These are phyloP conservation scores for Caenorhabditis brenneri DNA, from an alignment of 1,140 invertebrate species.

Conservation along the genomic window DNA sequence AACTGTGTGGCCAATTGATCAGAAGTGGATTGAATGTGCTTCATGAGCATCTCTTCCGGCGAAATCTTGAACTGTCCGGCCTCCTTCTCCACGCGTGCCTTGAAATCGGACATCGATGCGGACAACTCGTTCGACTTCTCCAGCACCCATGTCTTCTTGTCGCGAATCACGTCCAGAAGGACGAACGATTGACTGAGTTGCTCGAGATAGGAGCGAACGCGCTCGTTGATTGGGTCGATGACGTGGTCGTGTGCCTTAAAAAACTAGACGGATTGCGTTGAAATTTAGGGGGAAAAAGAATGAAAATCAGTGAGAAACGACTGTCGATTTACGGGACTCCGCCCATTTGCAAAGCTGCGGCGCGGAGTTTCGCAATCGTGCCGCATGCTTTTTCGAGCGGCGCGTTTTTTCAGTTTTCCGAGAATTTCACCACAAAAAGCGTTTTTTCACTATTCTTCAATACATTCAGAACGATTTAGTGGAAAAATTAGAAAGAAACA, in stretches of 20 bases:
- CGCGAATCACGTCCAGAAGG: slow-evolving; percentile 23
- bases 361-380: too few species aligned
- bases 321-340: too few species aligned
- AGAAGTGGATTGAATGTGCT: background rate
- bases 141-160: slow-evolving; percentile 31
- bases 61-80: background rate
- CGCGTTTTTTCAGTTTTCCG: too few species aligned
- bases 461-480: too few species aligned
- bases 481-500: too few species aligned
- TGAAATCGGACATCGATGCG: slow-evolving; percentile 23
- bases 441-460: too few species aligned
- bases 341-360: too few species aligned
- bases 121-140: slow-evolving; percentile 25
- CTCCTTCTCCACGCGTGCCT: slow-evolving; percentile 1
- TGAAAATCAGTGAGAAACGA: too few species aligned
- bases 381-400: too few species aligned
- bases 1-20: slow-evolving; percentile 1
- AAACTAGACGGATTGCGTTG: too few species aligned
- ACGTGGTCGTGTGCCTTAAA: slow-evolving; percentile 45
- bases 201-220: slow-evolving; percentile 9
- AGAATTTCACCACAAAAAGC: too few species aligned
- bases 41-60: slow-evolving; percentile 44
- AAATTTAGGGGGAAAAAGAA: too few species aligned
- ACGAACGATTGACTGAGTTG: slow-evolving; percentile 37
- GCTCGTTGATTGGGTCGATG: slow-evolving; percentile 22